Evolutionary conservation across 2,113 vertebrate genomes (phyloP).

Genomic region (Ibidorhyncha struthersii): DNA sequence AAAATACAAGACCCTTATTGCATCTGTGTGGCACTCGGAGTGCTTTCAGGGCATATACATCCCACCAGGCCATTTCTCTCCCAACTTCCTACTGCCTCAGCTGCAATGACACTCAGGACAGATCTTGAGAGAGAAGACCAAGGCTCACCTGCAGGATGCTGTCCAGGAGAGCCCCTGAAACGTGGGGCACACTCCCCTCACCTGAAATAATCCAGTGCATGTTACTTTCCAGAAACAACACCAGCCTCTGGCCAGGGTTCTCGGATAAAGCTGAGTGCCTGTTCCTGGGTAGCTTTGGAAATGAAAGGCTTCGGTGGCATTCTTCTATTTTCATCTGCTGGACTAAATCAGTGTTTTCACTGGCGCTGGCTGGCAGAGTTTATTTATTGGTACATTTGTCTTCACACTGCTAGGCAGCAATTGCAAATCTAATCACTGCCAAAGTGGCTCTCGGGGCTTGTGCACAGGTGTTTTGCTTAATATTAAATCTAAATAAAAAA

Average conservation of each 20-base stretch:
- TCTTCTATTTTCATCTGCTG: background rate
- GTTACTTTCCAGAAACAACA: background rate
- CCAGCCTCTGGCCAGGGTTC: background rate
- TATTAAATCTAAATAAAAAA: conserved; percentile 25
- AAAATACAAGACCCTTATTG: background rate
- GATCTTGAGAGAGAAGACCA: background rate
- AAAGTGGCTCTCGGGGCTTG: background rate
- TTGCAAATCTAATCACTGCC: conserved; percentile 17
- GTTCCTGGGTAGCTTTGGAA: background rate
- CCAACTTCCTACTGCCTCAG: background rate
- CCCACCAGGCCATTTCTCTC: background rate
- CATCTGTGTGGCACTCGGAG: accelerated
- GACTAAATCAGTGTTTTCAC: background rate
- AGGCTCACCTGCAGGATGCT: background rate
- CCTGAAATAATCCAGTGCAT: background rate
- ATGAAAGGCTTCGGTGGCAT: background rate
- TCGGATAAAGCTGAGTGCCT: accelerated
- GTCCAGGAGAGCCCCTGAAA: background rate
- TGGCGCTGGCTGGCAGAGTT: background rate
- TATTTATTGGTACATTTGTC: background rate
- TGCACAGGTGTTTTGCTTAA: background rate
- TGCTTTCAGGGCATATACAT: background rate
- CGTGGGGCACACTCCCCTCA: accelerated
- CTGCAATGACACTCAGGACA: background rate
- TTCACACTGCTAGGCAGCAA: background rate